phyloP scores from a whole-genome alignment of 2,797 vertebrate genomes.

The Scyliorhinus canicula region DNA sequence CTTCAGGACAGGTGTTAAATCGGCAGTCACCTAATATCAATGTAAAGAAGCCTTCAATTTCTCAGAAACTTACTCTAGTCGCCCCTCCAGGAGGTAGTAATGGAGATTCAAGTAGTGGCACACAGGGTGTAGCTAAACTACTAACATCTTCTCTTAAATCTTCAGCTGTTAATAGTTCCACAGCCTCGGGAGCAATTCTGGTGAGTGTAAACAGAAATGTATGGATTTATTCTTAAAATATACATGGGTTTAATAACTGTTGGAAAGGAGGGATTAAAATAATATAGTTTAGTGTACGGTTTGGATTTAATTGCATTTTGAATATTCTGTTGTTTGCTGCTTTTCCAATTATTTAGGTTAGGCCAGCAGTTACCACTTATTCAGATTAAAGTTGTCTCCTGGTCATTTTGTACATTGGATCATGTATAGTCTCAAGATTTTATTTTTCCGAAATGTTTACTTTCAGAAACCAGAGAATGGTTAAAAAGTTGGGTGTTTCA shows the following conservation, averaged over 20 bases:
- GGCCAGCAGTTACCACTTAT: neutral
- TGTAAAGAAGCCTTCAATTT: slow-evolving; percentile 55
- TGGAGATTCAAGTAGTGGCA: slow-evolving; percentile 64
- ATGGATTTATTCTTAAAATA: neutral
- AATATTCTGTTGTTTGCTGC: too few species aligned
- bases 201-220: slow-evolving; percentile 52
- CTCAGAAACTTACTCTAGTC: slow-evolving; percentile 70
- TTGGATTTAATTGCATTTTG: neutral
- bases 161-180: slow-evolving; percentile 54
- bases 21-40: slow-evolving; percentile 49
- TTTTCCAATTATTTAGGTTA: neutral
- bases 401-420: slow-evolving; percentile 4
- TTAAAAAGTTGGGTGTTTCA: neutral
- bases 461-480: neutral
- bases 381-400: neutral
- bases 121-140: slow-evolving; percentile 70
- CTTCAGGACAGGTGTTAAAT: slow-evolving; percentile 47
- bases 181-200: slow-evolving; percentile 60
- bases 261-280: neutral
- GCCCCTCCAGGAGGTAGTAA: slow-evolving; percentile 67
- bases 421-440: neutral
- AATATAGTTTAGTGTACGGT: neutral
- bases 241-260: neutral
- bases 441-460: neutral
- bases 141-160: slow-evolving; percentile 69